Percentiles rank a stretch among this genome's conserved stretches.
Conservation (phyloP, 2,888 invertebrate species). For the Drosophila suboccidentalis region DNA sequence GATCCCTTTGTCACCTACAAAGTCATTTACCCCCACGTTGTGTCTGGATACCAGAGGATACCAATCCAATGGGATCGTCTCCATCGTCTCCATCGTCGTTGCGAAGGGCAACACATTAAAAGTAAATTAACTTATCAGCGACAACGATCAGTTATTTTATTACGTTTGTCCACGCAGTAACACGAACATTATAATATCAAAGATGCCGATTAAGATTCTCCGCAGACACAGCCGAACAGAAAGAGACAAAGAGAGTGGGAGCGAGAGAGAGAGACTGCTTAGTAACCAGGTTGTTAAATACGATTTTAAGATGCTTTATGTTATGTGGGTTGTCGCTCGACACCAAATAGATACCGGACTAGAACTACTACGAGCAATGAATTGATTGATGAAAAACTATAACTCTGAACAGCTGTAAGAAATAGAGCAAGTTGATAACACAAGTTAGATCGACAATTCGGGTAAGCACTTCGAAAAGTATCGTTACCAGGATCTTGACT, state of each 20-base stretch:
- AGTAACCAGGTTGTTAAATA: conserved; percentile 14
- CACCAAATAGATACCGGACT: conserved; percentile 1
- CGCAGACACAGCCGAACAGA: conserved; percentile 5
- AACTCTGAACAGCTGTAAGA: neutral
- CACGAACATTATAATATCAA: conserved; percentile 86
- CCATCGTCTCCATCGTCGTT: conserved; percentile 29
- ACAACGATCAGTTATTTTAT: conserved; percentile 86
- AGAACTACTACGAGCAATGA: neutral
- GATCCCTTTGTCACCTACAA: conserved; percentile 77
- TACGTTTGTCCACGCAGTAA: conserved; percentile 86
- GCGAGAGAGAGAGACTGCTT: neutral
- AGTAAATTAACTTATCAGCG: conserved; percentile 86
- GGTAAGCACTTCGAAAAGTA: too few relatives aligned
- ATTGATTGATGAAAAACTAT: conserved; percentile 10
- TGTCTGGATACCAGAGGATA: conserved; percentile 26
- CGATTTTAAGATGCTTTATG: conserved; percentile 23
- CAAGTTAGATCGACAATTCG: too few relatives aligned
- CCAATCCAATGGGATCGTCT: conserved; percentile 41
- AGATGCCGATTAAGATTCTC: conserved; percentile 83
- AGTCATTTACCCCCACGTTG: conserved; percentile 72
- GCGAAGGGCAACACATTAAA: conserved; percentile 84
- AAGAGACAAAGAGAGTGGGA: conserved; percentile 1
- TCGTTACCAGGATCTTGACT: too few relatives aligned
- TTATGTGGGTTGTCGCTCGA: conserved; percentile 19
- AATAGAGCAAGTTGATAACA: conserved; percentile 14